Percentiles rank a stretch among this genome's conserved stretches.
phyloP scores from a whole-genome alignment of 2,888 invertebrate genomes.

The Volucella zonaria region DNA sequence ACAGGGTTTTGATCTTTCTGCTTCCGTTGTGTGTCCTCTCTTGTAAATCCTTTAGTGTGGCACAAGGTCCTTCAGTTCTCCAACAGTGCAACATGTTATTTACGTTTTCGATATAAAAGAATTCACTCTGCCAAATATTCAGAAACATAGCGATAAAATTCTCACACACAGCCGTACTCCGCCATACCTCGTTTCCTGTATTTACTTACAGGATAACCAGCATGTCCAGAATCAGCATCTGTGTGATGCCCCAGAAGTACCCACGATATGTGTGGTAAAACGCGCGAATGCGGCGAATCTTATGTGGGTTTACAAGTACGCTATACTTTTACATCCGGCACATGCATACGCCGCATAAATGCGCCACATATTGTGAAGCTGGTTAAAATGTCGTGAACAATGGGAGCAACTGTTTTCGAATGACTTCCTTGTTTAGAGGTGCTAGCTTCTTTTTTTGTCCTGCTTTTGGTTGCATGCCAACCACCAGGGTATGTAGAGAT shows the following conservation, averaged over 20 bases:
- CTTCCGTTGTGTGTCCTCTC: too few species aligned
- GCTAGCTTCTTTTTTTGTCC: not conserved
- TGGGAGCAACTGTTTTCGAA: constrained; percentile 7
- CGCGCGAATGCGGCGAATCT: not conserved
- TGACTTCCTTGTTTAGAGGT: not conserved
- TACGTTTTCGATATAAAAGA: constrained; percentile 1
- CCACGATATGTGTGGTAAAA: not conserved
- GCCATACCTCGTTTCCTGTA: not conserved
- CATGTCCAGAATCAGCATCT: too few species aligned
- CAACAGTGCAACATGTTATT: not conserved
- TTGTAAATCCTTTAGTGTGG: too few species aligned
- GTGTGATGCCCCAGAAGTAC: not conserved
- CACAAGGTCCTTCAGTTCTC: not conserved
- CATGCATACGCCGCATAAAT: not conserved
- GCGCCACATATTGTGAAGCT: not conserved
- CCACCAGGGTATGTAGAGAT: too few species aligned
- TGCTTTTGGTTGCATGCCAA: too few species aligned
- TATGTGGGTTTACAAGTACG: constrained; percentile 12
- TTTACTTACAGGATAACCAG: too few species aligned
- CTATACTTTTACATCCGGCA: not conserved
- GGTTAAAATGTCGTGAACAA: constrained; percentile 9
- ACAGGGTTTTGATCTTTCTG: too few species aligned
- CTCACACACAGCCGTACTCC: not conserved
- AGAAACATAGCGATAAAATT: constrained; percentile 13
- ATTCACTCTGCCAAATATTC: not conserved